Percentiles rank a stretch among this genome's conserved stretches.
Conservation (phyloP, 2,797 vertebrate species). For the Sebastolobus altivelis region DNA sequence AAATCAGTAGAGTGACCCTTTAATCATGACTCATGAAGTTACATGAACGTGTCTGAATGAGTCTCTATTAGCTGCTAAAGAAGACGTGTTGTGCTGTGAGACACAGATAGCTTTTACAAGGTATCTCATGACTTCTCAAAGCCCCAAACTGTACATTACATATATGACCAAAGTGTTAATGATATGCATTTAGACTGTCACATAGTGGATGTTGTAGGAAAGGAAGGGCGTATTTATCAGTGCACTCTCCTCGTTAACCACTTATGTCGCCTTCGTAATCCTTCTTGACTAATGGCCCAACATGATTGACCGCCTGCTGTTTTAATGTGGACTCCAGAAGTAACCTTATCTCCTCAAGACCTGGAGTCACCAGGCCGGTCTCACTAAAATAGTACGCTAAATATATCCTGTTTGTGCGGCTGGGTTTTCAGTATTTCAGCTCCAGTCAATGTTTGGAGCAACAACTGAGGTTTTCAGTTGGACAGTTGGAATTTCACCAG, state of each 20-base stretch:
- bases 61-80: conserved; percentile 25
- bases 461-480: conserved; percentile 16
- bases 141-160: not conserved
- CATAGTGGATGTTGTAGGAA: not conserved
- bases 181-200: not conserved
- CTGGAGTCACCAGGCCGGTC: conserved; percentile 76
- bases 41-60: not conserved
- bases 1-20: not conserved
- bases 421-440: conserved; percentile 66
- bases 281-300: conserved; percentile 48
- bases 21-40: not conserved
- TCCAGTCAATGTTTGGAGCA: conserved; percentile 20
- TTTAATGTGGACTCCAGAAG: conserved; percentile 78
- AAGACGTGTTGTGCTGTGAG: conserved; percentile 33
- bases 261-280: conserved; percentile 55
- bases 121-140: conserved; percentile 8
- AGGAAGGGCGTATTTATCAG: conserved; percentile 7
- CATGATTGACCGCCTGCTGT: conserved; percentile 81
- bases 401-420: conserved; percentile 83
- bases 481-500: conserved; percentile 2
- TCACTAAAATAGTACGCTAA: conserved; percentile 82
- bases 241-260: conserved; percentile 47
- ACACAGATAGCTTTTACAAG: conserved; percentile 37
- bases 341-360: conserved; percentile 84
- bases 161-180: conserved; percentile 24